Evolutionary conservation across 2,113 vertebrate species (phyloP), one percentile per base, ranked within the genome.

Genomic region (Neodontobutis hainanensis): DNA sequence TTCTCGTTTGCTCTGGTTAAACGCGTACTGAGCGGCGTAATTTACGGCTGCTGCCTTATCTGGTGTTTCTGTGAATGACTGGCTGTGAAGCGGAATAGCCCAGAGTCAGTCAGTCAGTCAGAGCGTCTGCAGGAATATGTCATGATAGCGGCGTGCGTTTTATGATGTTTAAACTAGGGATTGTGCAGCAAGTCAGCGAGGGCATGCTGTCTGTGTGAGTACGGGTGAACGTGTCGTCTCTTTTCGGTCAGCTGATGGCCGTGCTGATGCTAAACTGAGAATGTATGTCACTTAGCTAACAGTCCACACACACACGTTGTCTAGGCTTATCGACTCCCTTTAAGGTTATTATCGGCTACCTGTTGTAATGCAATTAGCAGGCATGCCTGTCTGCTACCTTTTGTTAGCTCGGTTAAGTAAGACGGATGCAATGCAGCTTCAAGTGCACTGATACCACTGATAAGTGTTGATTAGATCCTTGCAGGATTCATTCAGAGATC

Each of bases 331-430:
- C 68, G 73, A 45, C 70, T 77, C 65, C 62, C 12, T 52, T 61
- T 38, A 19, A 64, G 58, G 58, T 68, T 84, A 52, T 77, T 84
- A 74, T 67, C 16, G 58, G 62, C 67, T 80, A 87, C 85, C 83
- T 89, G 87, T 86, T 89, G 84, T 90, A 85, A 87, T 86, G 75
- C 83, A 82, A 80, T 87, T 85, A 86, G 68, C 68, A 53, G 53
- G 0, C 52, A 65, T 36, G 72, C 60, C 64, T 65, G 38, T 65
- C 35, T 74, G 78, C 53, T 72, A 15, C 53, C 50, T 64, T 10
- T 50, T 19, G 51, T 61, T 2, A 60, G 59, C 42, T 48, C 14
- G 67, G 57, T 61, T 43, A 59, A 50, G 57, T 65, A 58, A 49
- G 66, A 72, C 40, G 36, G 44, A 35, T 66, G 81, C 27, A 35